Percentiles rank a stretch among this genome's conserved stretches.
Conservation (phyloP, 2,888 invertebrate species). For the Drosophila demipolita region DNA sequence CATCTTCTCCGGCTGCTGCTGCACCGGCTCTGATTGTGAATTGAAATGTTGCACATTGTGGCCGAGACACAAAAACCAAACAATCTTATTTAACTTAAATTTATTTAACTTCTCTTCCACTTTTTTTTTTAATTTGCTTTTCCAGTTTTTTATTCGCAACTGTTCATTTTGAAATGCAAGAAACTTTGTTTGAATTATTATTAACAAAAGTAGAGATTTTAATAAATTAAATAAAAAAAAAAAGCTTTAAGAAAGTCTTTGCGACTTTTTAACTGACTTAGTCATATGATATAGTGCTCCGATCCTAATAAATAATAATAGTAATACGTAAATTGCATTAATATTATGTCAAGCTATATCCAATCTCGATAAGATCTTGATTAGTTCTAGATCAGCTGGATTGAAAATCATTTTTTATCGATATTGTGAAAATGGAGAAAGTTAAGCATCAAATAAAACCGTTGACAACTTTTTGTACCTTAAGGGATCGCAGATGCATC, state of each 20-base stretch:
- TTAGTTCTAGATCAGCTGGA: neutral
- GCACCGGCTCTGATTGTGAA: slow-evolving; percentile 54
- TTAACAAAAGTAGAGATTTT: neutral
- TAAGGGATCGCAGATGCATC: neutral
- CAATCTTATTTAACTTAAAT: neutral
- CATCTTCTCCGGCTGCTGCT: neutral
- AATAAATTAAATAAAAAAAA: too few relatives aligned
- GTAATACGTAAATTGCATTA: neutral
- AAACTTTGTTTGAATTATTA: neutral
- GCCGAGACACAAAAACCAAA: neutral
- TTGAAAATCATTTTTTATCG: neutral
- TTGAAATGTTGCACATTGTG: slow-evolving; percentile 42
- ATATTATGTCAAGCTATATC: neutral
- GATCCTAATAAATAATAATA: neutral
- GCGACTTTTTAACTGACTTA: neutral
- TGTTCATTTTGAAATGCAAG: neutral
- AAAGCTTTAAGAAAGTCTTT: neutral
- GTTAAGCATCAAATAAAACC: neutral
- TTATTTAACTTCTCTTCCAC: neutral
- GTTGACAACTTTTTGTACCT: neutral
- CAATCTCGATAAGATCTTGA: neutral
- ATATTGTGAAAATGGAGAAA: neutral
- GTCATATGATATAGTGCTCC: neutral
- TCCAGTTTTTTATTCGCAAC: neutral
- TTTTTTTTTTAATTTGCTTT: neutral